Base-by-base conservation (phyloP, 2,888 invertebrate genomes). In the Corbicula japonica region DNA sequence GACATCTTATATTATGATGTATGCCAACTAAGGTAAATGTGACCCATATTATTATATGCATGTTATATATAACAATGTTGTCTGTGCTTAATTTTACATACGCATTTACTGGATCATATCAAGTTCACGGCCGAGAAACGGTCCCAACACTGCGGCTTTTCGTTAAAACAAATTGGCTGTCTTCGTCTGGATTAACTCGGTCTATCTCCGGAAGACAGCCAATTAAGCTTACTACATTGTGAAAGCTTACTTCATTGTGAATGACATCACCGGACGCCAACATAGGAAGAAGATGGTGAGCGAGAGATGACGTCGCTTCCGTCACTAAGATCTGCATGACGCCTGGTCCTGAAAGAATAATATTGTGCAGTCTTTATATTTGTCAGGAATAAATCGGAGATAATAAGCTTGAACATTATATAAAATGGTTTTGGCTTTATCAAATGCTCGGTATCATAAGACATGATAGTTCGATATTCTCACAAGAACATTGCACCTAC, bases 201-300 rank as follows among this genome's bases (percentile, higher is more conserved):
- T n/a, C n/a, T n/a, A n/a, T n/a, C n/a, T n/a, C n/a, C n/a, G n/a
- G n/a, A n/a, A n/a, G n/a, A n/a, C n/a, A n/a, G n/a, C n/a, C n/a
- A n/a, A n/a, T n/a, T n/a, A n/a, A n/a, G n/a, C n/a, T n/a, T n/a
- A n/a, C n/a, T n/a, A n/a, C n/a, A n/a, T n/a, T n/a, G n/a, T n/a
- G n/a, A n/a, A n/a, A n/a, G n/a, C 44, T 28, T 60, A 79, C 78
- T 74, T 74, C 60, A 28, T 65, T 41, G 34, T 48, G 60, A 15
- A 74, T 58, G 52, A 79, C 63, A 30, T 79, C 74, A 46, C 78
- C 78, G 18, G 74, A 69, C n/a, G 74, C 78, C 15, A 79, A 30
- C 26, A 74, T 48, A n/a, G 62, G 73, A 18, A 74, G 21, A 8
- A 78, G 62, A 32, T 78, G 78, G 50, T 74, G 74, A 3, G 78